A percentile compares a stretch with the other conserved stretches of the same genome.
Evolutionary conservation across 2,888 invertebrate species (phyloP).

Genomic region (Caenorhabditis becei): DNA sequence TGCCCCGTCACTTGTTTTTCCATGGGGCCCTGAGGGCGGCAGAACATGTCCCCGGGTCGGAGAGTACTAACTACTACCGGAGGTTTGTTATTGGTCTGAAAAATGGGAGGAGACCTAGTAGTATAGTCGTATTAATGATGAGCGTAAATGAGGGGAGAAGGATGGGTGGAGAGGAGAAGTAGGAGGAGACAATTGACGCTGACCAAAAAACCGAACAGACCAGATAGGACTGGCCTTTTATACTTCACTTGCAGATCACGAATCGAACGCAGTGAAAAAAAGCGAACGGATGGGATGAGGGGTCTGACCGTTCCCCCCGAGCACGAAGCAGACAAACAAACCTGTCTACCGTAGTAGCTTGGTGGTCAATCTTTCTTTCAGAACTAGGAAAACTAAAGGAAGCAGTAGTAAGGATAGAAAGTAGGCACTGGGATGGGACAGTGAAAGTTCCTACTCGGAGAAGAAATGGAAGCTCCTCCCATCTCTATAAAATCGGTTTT

Average conservation of each 20-base stretch:
- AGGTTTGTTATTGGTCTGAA: constrained; percentile 32
- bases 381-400: constrained; percentile 7
- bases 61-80: constrained; percentile 12
- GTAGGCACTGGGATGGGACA: no score
- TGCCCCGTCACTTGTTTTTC: constrained; percentile 49
- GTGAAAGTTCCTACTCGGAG: constrained; percentile 6
- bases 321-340: constrained; percentile 34
- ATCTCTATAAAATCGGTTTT: constrained; percentile 19
- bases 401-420: background rate
- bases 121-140: constrained; percentile 14
- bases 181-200: background rate
- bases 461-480: constrained; percentile 22
- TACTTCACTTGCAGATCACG: background rate
- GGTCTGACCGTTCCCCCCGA: no score
- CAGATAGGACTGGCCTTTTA: background rate
- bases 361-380: background rate
- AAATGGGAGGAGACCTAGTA: background rate
- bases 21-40: background rate
- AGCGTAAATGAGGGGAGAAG: background rate
- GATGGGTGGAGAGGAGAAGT: background rate
- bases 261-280: constrained; percentile 31
- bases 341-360: constrained; percentile 14
- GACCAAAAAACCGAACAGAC: background rate
- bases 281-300: constrained; percentile 41
- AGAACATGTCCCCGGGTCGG: constrained; percentile 1